Conservation (phyloP, 2,888 invertebrate species). For the Andrena minutula region DNA sequence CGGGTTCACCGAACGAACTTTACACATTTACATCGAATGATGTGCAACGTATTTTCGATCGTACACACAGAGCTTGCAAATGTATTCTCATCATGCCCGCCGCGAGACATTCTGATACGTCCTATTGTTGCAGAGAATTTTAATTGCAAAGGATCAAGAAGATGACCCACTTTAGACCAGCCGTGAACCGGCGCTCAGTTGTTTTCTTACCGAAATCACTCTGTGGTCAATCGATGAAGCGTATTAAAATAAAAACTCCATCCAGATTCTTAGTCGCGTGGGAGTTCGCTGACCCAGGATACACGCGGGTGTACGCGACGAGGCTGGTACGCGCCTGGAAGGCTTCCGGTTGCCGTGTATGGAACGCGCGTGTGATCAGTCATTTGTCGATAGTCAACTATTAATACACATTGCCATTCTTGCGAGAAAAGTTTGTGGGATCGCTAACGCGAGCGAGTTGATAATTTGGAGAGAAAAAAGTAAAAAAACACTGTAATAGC, state of each 20-base stretch:
- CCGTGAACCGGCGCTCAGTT: not conserved
- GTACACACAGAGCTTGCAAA: not conserved
- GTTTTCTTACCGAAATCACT: not conserved
- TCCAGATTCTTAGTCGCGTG: constrained; percentile 51
- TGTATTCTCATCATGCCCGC: constrained; percentile 7
- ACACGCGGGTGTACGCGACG: constrained; percentile 56
- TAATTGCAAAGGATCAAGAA: constrained; percentile 21
- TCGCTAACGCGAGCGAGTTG: not conserved
- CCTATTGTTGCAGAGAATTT: constrained; percentile 31
- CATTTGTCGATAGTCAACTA: constrained; percentile 68
- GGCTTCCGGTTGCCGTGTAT: constrained; percentile 72
- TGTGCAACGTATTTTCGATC: not conserved
- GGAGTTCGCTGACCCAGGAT: constrained; percentile 72
- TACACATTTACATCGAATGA: constrained; percentile 4
- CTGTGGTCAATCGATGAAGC: constrained; percentile 8
- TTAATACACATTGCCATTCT: constrained; percentile 56
- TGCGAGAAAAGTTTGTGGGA: not conserved
- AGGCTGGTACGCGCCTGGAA: constrained; percentile 56
- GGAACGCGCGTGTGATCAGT: constrained; percentile 52
- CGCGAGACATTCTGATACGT: constrained; percentile 33
- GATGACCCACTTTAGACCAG: constrained; percentile 2
- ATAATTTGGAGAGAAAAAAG: not conserved
- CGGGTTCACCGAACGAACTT: not conserved
- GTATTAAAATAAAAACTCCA: constrained; percentile 73
- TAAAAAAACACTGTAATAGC: too few species aligned